These are phyloP conservation scores for Rhinoderma darwinii DNA, from an alignment of 2,113 vertebrate genomes.

Conservation along the genomic window DNA sequence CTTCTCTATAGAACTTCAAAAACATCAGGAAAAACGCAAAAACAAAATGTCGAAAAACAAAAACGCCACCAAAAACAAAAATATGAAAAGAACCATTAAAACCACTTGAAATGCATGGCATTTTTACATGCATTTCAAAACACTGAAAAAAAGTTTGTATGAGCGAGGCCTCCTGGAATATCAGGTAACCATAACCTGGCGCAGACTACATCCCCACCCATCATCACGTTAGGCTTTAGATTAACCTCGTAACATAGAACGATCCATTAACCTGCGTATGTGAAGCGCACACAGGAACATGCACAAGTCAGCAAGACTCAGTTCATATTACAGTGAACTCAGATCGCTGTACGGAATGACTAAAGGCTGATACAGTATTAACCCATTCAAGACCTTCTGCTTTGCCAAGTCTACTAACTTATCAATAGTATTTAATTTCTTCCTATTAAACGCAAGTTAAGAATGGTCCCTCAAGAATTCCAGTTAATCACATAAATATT, in stretches of 20 bases:
- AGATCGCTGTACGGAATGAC: not conserved
- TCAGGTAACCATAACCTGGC: not conserved
- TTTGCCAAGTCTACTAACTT: not conserved
- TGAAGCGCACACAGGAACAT: not conserved
- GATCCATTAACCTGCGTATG: slow-evolving; percentile 5
- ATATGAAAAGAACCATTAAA: too few relatives aligned
- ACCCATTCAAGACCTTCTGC: not conserved
- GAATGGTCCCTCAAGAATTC: too few relatives aligned
- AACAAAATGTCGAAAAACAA: too few relatives aligned
- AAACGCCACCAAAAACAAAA: too few relatives aligned
- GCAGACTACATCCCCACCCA: not conserved
- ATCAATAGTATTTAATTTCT: too few relatives aligned
- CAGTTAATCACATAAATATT: too few relatives aligned
- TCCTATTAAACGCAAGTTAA: too few relatives aligned
- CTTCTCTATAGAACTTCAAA: too few relatives aligned
- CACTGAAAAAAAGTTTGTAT: too few relatives aligned
- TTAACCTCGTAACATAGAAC: not conserved
- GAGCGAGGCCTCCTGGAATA: not conserved
- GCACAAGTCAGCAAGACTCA: slow-evolving; percentile 13
- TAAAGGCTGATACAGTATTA: not conserved
- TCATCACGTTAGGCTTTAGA: not conserved
- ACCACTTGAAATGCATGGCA: too few relatives aligned
- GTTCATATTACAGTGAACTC: slow-evolving; percentile 12
- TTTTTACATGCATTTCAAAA: too few relatives aligned
- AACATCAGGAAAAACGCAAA: too few relatives aligned